A percentile compares a stretch with the other conserved stretches of the same genome.
Evolutionary conservation across 2,797 vertebrate species (phyloP).

Genomic region (Hippoglossus hippoglossus): DNA sequence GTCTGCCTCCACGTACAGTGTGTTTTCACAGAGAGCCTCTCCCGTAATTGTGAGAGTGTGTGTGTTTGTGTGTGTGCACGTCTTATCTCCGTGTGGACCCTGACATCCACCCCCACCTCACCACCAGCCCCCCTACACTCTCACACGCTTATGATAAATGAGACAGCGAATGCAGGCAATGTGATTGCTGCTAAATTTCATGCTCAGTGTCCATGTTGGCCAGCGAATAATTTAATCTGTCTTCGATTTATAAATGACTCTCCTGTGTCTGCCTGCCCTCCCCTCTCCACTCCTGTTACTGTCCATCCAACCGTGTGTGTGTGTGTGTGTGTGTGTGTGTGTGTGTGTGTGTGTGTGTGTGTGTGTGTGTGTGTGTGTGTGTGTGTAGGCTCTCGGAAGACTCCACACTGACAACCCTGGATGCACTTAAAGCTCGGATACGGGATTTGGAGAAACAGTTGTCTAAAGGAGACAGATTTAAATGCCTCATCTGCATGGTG

Average conservation of each 20-base stretch:
- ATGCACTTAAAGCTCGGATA: conserved; percentile 96
- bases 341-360: conserved; percentile 47
- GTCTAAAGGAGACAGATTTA: conserved; percentile 97
- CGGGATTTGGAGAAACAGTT: conserved; percentile 98
- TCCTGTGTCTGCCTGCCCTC: conserved; percentile 67
- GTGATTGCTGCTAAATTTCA: conserved; percentile 85
- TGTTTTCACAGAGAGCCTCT: conserved; percentile 40
- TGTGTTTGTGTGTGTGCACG: conserved; percentile 47
- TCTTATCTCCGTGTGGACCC: conserved; percentile 53
- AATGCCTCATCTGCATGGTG: conserved; percentile 99
- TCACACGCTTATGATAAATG: conserved; percentile 79
- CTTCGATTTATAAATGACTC: conserved; percentile 84
- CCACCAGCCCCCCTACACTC: neutral
- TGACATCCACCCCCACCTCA: conserved; percentile 20
- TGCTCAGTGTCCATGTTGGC: conserved; percentile 84
- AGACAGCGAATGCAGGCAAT: conserved; percentile 76
- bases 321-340: conserved; percentile 50
- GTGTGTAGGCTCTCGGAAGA: conserved; percentile 90
- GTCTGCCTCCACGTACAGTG: conserved; percentile 36
- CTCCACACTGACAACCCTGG: conserved; percentile 92
- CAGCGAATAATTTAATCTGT: conserved; percentile 84
- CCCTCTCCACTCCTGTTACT: conserved; percentile 55
- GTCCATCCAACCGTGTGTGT: conserved; percentile 14
- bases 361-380: conserved; percentile 40
- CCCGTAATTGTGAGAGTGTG: conserved; percentile 52